Percentiles rank a stretch among this genome's conserved stretches.
phyloP scores from a whole-genome alignment of 2,113 vertebrate species.

The Calcarius ornatus region DNA sequence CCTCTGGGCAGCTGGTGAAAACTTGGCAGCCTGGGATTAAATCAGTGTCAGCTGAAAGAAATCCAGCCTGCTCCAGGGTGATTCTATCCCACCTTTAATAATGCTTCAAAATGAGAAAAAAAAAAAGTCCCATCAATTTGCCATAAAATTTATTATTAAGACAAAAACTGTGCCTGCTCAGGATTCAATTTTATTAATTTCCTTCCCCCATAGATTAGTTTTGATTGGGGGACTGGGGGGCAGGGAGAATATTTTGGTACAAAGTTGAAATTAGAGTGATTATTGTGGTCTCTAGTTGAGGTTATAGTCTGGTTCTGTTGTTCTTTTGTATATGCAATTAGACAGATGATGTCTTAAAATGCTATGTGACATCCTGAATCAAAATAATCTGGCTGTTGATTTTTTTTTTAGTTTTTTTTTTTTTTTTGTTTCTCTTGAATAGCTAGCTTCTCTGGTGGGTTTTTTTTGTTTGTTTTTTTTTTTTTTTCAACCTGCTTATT shows the following conservation, averaged over 20 bases:
- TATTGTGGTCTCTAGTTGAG: not conserved
- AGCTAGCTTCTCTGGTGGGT: not conserved
- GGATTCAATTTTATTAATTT: not conserved
- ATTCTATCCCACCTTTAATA: not conserved
- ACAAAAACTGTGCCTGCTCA: not conserved
- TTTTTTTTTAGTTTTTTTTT: too few relatives aligned
- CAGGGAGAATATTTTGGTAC: not conserved
- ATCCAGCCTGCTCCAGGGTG: not conserved
- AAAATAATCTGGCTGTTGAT: not conserved
- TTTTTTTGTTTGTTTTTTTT: too few relatives aligned
- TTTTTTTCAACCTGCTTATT: not conserved
- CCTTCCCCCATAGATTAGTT: not conserved
- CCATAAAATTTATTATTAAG: not conserved
- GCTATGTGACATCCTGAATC: not conserved
- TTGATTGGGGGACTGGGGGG: fast-evolving
- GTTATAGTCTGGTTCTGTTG: not conserved
- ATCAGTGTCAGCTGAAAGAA: not conserved
- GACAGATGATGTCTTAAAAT: not conserved
- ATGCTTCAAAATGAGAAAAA: not conserved
- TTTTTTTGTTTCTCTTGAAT: not conserved
- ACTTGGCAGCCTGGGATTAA: not conserved
- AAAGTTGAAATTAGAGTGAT: not conserved
- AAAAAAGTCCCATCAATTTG: not conserved
- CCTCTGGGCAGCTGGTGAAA: not conserved
- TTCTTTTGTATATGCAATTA: not conserved